A percentile compares a stretch with the other conserved stretches of the same genome.
Evolutionary conservation across 1,140 invertebrate species (phyloP).

Genomic region (Trissolcus basalis): DNA sequence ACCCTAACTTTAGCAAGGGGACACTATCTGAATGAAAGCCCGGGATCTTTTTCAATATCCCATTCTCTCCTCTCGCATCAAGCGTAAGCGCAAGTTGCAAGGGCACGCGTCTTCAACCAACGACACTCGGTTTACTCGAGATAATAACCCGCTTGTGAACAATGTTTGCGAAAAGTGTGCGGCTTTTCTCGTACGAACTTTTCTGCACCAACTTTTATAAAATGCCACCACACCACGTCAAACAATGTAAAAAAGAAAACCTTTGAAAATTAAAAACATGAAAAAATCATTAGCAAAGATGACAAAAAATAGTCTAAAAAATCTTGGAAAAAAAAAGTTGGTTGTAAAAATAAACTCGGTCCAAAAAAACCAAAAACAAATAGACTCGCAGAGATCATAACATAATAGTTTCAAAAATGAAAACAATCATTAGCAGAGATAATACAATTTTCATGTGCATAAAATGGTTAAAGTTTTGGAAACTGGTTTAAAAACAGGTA

Average conservation of each 20-base stretch:
- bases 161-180: constrained; percentile 42
- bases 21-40: constrained; percentile 56
- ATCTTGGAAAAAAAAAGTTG: no score
- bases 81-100: constrained; percentile 11
- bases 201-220: constrained; percentile 25
- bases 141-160: constrained; percentile 44
- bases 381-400: no score
- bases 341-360: no score
- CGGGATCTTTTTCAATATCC: constrained; percentile 64
- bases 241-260: no score
- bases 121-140: constrained; percentile 43
- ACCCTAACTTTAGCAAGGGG: constrained; percentile 22
- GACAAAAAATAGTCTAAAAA: no score
- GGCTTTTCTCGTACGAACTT: constrained; percentile 34
- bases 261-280: neutral
- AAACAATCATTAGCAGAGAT: no score
- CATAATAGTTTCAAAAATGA: no score
- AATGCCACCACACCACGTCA: no score
- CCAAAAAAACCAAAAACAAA: no score
- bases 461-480: no score
- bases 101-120: constrained; percentile 23
- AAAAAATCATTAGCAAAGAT: neutral
- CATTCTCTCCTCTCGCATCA: constrained; percentile 24
- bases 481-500: no score
- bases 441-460: no score